phyloP scores from a whole-genome alignment of 2,797 vertebrate species.

The Lates japonicus region DNA sequence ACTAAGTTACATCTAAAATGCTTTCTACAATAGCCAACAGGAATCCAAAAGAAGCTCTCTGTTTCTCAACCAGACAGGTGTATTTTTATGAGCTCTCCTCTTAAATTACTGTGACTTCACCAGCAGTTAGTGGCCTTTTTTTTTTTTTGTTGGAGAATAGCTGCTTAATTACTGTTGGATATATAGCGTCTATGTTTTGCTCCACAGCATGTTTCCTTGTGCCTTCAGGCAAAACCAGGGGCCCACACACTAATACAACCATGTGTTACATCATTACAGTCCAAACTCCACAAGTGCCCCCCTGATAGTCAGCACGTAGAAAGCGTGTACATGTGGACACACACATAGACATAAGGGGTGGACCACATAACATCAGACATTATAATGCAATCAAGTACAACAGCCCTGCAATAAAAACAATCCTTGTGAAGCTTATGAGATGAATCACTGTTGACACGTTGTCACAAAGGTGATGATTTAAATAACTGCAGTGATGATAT shows the following conservation, averaged over 20 bases:
- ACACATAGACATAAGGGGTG: slow-evolving; percentile 9
- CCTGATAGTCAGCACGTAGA: not conserved
- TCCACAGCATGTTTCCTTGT: slow-evolving; percentile 69
- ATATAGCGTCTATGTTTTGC: slow-evolving; percentile 83
- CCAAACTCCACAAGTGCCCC: slow-evolving; percentile 80
- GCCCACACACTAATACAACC: slow-evolving; percentile 73
- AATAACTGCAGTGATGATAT: not conserved
- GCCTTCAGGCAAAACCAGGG: slow-evolving; percentile 83
- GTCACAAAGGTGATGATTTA: slow-evolving; percentile 7
- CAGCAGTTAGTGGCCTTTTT: slow-evolving; percentile 56
- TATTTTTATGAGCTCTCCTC: slow-evolving; percentile 90
- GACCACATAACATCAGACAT: slow-evolving; percentile 7
- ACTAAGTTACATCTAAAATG: not conserved
- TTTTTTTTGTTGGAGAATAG: slow-evolving; percentile 72
- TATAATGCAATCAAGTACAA: slow-evolving; percentile 21
- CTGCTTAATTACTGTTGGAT: slow-evolving; percentile 87
- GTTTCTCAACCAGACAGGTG: slow-evolving; percentile 83
- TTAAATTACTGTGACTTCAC: slow-evolving; percentile 89
- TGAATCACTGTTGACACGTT: not conserved
- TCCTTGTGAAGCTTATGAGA: not conserved
- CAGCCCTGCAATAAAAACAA: slow-evolving; percentile 4
- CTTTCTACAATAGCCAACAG: not conserved
- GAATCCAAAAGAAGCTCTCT: not conserved
- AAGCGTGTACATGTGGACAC: slow-evolving; percentile 12
- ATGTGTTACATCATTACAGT: slow-evolving; percentile 90